Base-by-base conservation (phyloP, 2,888 invertebrate genomes). In the Scaeva pyrastri region DNA sequence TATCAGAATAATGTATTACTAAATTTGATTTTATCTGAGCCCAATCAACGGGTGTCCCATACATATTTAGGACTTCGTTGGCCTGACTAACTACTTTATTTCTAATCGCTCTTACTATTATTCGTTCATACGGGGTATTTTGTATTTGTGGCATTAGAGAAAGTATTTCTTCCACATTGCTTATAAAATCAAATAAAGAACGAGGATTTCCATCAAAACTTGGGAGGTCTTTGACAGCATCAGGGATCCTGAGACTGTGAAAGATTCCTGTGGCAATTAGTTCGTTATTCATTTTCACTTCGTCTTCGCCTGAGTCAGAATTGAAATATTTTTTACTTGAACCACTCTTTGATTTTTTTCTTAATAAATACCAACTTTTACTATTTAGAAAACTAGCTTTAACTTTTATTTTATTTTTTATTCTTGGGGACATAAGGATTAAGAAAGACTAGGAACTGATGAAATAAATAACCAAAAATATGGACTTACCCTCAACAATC, bases 161-260 rank as follows among this genome's bases (percentile, higher is more conserved):
- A 31, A 31, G 31, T 31, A 31, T 31, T 31, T 31, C 31, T 31
- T 31, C 31, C 31, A 31, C 3, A 31, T 31, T 31, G 31, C 31
- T 31, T 31, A 31, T 31, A 31, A 31, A 88, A 36, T 71, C 23
- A 11, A 87, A n/a, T 39, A 39, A 39, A 39, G 11, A n/a, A n/a
- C n/a, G n/a, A n/a, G n/a, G n/a, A n/a, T n/a, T n/a, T n/a, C n/a
- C n/a, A n/a, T n/a, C n/a, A 11, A 75, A 88, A 39, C 80, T 76
- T 7, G 87, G 85, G 21, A 87, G 41, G 41, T 88, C 83, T 36
- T 88, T 87, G 12, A 88, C 62, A 31, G 85, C 87, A 50, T 88
- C 87, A n/a, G 88, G 88, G 14, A 88, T 76, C 64, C 75, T 64
- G 19, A 88, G n/a, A 39, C 39, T 21, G 39, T 71, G 60, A 52